These are phyloP conservation scores for Bombus polaris DNA, from an alignment of 1,140 invertebrate genomes.

Conservation along the genomic window DNA sequence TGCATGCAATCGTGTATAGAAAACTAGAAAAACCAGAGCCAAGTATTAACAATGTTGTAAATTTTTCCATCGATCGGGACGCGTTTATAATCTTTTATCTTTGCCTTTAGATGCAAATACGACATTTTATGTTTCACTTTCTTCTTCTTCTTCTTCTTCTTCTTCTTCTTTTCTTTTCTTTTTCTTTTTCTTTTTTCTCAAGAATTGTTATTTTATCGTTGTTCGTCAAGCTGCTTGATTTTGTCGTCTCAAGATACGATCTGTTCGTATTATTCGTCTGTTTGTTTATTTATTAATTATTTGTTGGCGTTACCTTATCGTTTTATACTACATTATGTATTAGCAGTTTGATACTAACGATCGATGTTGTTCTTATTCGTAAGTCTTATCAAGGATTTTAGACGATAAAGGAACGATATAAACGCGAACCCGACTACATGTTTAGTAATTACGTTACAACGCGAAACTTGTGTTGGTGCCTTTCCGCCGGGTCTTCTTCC, in stretches of 20 bases:
- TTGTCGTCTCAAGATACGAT: not conserved
- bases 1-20: slow-evolving; percentile 3
- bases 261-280: not conserved
- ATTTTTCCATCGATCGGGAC: slow-evolving; percentile 34
- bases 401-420: not conserved
- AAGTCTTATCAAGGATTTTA: not conserved
- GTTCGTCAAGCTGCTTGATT: not conserved
- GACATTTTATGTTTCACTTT: not conserved
- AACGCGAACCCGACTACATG: slow-evolving; percentile 21
- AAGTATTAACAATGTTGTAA: slow-evolving; percentile 38
- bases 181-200: too few relatives aligned
- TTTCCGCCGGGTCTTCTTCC: slow-evolving; percentile 72
- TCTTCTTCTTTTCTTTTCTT: rapidly evolving
- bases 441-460: slow-evolving; percentile 52
- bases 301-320: not conserved
- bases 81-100: slow-evolving; percentile 2
- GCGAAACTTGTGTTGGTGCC: slow-evolving; percentile 74
- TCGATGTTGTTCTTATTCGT: not conserved
- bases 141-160: too few relatives aligned
- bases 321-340: not conserved
- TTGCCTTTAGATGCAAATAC: not conserved
- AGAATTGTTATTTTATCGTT: not conserved
- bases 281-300: not conserved
- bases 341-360: not conserved
- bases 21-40: slow-evolving; percentile 27